Evolutionary conservation across 2,797 vertebrate species (phyloP).

Genomic region (Pseudochirops corinnae): DNA sequence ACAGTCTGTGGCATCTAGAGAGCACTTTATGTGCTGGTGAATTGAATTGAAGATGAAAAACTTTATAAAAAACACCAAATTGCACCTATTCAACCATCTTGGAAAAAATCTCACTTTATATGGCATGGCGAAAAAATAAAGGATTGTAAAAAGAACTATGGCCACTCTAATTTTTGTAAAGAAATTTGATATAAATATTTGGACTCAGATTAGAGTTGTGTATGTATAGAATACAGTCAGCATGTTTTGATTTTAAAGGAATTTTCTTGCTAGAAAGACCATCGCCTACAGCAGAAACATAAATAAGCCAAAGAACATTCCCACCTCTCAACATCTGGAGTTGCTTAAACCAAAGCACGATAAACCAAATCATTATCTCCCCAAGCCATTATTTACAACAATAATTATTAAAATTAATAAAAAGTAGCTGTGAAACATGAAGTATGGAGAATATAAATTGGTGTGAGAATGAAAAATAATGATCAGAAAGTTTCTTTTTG

Average conservation of each 20-base stretch:
- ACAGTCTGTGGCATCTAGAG: neutral
- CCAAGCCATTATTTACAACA: neutral
- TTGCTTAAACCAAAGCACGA: neutral
- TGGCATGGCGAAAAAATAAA: neutral
- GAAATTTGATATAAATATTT: neutral
- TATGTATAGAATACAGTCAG: neutral
- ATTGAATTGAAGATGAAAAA: neutral
- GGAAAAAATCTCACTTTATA: neutral
- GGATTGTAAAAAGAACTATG: neutral
- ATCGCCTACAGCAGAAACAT: neutral
- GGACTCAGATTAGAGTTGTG: neutral
- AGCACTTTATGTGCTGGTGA: neutral
- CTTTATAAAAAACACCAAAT: neutral
- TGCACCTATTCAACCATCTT: neutral
- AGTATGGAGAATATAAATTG: neutral
- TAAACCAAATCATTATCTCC: neutral
- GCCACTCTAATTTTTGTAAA: neutral
- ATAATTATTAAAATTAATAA: neutral
- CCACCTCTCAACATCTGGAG: neutral
- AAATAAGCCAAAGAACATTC: neutral
- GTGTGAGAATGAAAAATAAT: neutral
- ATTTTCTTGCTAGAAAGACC: constrained; percentile 1
- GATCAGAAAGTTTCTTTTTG: neutral
- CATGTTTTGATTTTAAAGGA: neutral
- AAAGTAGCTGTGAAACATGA: neutral